Evolutionary conservation across 2,113 vertebrate genomes (phyloP).

Genomic region (Sakesphorus luctuosus): DNA sequence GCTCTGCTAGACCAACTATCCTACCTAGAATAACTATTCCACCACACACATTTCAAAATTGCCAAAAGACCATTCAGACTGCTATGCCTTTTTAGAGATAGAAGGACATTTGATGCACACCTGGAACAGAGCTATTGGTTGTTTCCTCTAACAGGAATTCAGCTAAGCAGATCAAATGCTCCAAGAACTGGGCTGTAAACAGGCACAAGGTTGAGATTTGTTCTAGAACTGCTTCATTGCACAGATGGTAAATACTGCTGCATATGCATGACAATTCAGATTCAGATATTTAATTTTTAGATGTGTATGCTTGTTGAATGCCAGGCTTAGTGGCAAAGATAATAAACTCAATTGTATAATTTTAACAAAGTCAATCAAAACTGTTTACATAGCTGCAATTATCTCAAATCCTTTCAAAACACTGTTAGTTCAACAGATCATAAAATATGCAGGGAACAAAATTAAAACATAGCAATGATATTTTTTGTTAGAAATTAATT

Average conservation of each 20-base stretch:
- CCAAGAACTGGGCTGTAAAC: neutral
- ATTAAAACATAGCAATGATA: neutral
- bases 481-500: constrained; percentile 56
- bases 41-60: neutral
- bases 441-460: neutral
- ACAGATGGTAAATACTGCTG: neutral
- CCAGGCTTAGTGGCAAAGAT: neutral
- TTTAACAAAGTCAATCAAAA: constrained; percentile 3
- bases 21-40: neutral
- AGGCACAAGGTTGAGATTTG: neutral
- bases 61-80: neutral
- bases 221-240: neutral
- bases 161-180: neutral
- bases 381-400: constrained; percentile 12
- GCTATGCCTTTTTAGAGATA: neutral
- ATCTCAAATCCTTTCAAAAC: neutral
- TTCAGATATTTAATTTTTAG: neutral
- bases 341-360: neutral
- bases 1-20: neutral
- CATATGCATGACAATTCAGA: neutral
- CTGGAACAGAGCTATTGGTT: neutral
- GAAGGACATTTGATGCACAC: neutral
- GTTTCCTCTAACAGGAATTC: neutral
- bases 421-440: constrained; percentile 1
- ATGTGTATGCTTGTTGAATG: neutral